Percentiles rank a stretch among this genome's conserved stretches.
These are phyloP conservation scores for Hetaerina americana DNA, from an alignment of 1,140 invertebrate genomes.

Conservation along the genomic window DNA sequence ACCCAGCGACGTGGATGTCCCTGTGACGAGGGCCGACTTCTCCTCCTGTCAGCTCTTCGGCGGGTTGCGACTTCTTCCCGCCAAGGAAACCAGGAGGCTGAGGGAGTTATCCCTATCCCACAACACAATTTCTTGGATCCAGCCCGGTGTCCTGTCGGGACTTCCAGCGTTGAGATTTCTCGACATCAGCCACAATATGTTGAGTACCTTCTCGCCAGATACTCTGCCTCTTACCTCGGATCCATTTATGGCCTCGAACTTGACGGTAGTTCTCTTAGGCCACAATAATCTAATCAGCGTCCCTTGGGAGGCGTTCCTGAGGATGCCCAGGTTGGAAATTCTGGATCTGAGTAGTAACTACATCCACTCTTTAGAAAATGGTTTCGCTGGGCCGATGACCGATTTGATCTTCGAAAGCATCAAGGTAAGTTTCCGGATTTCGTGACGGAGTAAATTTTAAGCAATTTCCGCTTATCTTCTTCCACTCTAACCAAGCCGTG, in stretches of 20 bases:
- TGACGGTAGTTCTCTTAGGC: neutral
- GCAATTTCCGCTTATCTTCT: too few relatives aligned
- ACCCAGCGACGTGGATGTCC: neutral
- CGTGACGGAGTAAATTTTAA: too few relatives aligned
- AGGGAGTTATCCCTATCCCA: neutral
- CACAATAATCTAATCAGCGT: neutral
- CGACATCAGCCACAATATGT: neutral
- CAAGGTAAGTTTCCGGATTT: too few relatives aligned
- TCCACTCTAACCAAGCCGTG: too few relatives aligned
- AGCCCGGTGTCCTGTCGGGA: neutral
- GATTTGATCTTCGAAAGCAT: neutral
- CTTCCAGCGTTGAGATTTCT: neutral
- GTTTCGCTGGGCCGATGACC: neutral
- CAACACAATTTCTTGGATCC: neutral
- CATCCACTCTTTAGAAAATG: neutral
- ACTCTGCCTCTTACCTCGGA: neutral
- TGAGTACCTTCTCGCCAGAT: neutral
- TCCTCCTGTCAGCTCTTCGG: neutral
- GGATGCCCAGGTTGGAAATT: neutral
- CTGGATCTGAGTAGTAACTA: neutral
- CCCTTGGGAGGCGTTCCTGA: neutral
- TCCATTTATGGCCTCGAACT: neutral
- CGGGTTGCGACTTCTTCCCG: neutral
- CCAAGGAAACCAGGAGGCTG: neutral
- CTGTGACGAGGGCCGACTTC: neutral